Conservation (phyloP, 2,888 invertebrate species). For the Cephus pygmeus region DNA sequence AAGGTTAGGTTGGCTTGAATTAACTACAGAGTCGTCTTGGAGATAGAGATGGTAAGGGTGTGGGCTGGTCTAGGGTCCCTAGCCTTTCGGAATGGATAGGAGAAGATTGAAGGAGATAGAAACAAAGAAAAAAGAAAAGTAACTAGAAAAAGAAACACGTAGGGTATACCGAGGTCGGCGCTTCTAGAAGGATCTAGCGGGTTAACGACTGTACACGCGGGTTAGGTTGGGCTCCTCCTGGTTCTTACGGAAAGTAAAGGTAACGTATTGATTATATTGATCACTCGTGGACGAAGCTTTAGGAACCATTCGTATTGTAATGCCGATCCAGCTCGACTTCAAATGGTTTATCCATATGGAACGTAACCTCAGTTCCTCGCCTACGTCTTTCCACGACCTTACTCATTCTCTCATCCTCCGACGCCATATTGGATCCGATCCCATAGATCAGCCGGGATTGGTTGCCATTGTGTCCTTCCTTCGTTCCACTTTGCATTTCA, state of each 20-base stretch:
- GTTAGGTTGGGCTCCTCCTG: neutral
- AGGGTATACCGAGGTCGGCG: neutral
- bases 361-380: constrained; percentile 22
- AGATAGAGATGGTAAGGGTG: neutral
- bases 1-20: neutral
- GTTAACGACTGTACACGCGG: neutral
- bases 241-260: neutral
- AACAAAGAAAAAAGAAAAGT: neutral
- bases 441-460: constrained; percentile 45
- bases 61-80: neutral
- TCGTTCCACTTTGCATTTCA: constrained; percentile 47
- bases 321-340: constrained; percentile 34
- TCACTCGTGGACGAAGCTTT: neutral
- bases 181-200: neutral
- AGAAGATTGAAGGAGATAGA: neutral
- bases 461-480: constrained; percentile 46
- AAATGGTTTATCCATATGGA: constrained; percentile 61
- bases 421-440: constrained; percentile 11
- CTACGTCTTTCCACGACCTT: neutral
- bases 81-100: neutral
- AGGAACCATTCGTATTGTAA: constrained; percentile 34
- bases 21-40: neutral
- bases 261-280: neutral
- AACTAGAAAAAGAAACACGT: neutral
- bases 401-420: neutral